Conservation (phyloP, 2,888 invertebrate species). For the Tetragonula carbonaria region DNA sequence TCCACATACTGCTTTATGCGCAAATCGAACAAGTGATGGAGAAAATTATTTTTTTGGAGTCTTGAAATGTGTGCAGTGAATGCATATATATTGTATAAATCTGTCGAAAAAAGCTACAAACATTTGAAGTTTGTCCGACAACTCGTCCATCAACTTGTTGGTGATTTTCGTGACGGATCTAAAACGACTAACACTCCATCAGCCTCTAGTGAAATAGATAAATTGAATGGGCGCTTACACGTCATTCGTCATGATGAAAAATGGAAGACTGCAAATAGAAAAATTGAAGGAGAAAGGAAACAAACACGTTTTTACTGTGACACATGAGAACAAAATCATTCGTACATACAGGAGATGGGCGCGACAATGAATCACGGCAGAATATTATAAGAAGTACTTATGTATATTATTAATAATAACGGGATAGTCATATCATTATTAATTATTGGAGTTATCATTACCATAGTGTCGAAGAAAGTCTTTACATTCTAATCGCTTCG, state of each 20-base stretch:
- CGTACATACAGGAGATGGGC: no score
- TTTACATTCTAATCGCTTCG: slow-evolving; percentile 62
- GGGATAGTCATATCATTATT: slow-evolving; percentile 78
- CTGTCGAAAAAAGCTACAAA: background rate
- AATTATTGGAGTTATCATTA: slow-evolving; percentile 76
- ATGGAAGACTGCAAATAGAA: background rate
- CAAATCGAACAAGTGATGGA: background rate
- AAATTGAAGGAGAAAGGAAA: background rate
- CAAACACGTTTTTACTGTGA: background rate
- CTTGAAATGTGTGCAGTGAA: background rate
- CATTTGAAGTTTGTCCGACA: background rate
- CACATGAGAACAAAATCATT: no score
- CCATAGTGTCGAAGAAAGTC: slow-evolving; percentile 71
- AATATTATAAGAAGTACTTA: slow-evolving; percentile 71
- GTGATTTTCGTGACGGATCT: background rate
- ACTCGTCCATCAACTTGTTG: background rate
- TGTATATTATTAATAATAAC: slow-evolving; percentile 68
- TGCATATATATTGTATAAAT: background rate
- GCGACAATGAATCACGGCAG: slow-evolving; percentile 72
- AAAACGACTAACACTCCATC: background rate
- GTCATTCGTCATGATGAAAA: background rate
- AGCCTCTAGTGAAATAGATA: background rate
- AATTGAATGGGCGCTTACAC: background rate
- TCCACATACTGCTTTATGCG: background rate
- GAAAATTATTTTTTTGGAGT: background rate